Conservation (phyloP, 2,797 vertebrate species). For the Squalus acanthias region DNA sequence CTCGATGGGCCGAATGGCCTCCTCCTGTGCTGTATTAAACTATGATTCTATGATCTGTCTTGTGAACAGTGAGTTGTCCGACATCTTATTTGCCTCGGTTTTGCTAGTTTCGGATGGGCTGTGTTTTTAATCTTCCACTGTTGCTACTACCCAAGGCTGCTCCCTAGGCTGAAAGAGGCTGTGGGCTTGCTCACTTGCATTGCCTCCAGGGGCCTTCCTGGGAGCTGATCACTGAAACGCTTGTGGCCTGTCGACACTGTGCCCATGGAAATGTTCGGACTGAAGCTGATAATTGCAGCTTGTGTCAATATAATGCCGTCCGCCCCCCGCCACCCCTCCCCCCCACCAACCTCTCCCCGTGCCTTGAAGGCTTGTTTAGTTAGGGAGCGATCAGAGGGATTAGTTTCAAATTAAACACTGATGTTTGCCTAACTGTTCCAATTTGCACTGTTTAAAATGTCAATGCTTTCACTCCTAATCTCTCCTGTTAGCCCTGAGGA, state of each 20-base stretch:
- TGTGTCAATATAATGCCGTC: not conserved
- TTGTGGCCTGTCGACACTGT: not conserved
- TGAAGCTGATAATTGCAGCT: not conserved
- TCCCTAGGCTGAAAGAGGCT: too few species aligned
- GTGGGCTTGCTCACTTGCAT: too few species aligned
- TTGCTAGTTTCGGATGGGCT: too few species aligned
- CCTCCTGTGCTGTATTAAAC: too few species aligned
- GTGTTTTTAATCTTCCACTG: not conserved
- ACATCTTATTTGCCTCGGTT: too few species aligned
- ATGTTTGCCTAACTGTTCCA: not conserved
- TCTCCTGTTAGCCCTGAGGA: not conserved
- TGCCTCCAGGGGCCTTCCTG: too few species aligned
- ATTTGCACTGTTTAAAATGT: conserved; percentile 3
- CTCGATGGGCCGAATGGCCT: too few species aligned
- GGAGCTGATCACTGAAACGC: not conserved
- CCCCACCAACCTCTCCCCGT: not conserved
- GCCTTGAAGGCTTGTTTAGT: not conserved
- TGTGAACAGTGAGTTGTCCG: too few species aligned
- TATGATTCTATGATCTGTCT: too few species aligned
- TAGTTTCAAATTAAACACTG: conserved; percentile 2
- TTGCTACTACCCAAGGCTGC: not conserved
- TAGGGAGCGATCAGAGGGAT: not conserved
- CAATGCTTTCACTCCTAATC: not conserved
- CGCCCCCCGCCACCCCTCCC: not conserved
- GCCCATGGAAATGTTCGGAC: not conserved